These are phyloP conservation scores for Patiria miniata DNA, from an alignment of 35 echinoderm and acorn worm species.

Conservation along the genomic window DNA sequence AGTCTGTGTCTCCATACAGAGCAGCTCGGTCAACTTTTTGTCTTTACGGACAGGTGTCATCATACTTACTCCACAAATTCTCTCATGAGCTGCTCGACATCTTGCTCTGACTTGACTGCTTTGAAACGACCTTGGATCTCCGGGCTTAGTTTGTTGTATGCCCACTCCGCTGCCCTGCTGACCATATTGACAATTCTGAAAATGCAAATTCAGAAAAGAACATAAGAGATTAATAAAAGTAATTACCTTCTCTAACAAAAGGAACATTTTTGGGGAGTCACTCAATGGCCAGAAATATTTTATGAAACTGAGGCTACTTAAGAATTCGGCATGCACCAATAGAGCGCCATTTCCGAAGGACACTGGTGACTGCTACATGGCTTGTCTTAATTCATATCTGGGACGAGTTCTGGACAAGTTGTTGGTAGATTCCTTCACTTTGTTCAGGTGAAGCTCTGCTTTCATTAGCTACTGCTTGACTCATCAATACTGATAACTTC, in stretches of 20 bases:
- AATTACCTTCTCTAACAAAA: background rate
- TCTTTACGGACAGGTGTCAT: background rate
- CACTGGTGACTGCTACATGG: background rate
- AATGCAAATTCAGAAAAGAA: background rate
- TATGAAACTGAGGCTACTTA: background rate
- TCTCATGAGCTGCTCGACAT: no score
- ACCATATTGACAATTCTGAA: conserved; percentile 32
- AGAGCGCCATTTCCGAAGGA: background rate
- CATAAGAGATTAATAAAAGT: background rate
- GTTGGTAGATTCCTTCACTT: no score
- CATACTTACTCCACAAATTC: conserved; percentile 26
- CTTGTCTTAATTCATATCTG: no score
- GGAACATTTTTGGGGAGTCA: background rate
- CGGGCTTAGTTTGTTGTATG: background rate
- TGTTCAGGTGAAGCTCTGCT: no score
- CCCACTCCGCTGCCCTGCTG: background rate
- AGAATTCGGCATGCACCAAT: background rate
- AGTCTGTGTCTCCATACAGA: no score
- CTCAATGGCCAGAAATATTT: background rate
- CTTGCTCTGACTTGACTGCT: conserved; percentile 12
- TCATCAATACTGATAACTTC: no score
- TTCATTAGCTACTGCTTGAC: no score
- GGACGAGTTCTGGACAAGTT: no score
- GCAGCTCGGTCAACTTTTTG: no score
- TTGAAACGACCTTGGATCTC: conserved; percentile 12